A percentile compares a stretch with the other conserved stretches of the same genome.
phyloP scores from a whole-genome alignment of 1,140 invertebrate species.

The Lepidurus packardi region DNA sequence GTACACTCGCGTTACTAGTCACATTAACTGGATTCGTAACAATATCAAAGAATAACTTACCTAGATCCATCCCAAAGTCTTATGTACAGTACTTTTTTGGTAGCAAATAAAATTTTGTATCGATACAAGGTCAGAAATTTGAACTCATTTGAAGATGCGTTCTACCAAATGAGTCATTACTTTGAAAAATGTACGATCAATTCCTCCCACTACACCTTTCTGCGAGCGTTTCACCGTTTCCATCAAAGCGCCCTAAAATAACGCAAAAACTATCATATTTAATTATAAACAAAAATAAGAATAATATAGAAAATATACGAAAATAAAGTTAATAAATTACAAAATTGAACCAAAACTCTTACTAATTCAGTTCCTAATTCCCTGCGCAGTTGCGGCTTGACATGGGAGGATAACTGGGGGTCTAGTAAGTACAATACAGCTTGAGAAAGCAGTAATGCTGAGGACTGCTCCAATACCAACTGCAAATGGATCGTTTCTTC shows the following conservation, averaged over 20 bases:
- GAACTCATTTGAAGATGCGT: neutral
- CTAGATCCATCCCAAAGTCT: neutral
- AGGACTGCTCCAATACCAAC: neutral
- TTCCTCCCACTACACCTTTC: neutral
- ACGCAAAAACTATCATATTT: neutral
- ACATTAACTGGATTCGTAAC: constrained; percentile 45
- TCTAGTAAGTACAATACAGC: neutral
- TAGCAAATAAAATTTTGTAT: neutral
- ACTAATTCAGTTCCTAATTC: constrained; percentile 1
- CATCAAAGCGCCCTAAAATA: neutral
- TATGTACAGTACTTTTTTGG: neutral
- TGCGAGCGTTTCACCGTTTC: neutral
- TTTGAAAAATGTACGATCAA: neutral
- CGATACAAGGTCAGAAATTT: neutral
- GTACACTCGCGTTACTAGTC: constrained; percentile 49
- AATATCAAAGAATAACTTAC: constrained; percentile 23
- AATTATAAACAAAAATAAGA: neutral
- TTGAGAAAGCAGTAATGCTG: neutral
- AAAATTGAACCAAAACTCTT: neutral
- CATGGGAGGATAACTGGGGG: neutral
- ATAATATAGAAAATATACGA: no score
- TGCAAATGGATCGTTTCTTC: neutral
- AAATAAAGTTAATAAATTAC: neutral
- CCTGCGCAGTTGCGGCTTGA: neutral
- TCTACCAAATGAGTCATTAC: neutral